These are phyloP conservation scores for Siniperca knerii DNA, from an alignment of 2,113 vertebrate species.

Conservation along the genomic window DNA sequence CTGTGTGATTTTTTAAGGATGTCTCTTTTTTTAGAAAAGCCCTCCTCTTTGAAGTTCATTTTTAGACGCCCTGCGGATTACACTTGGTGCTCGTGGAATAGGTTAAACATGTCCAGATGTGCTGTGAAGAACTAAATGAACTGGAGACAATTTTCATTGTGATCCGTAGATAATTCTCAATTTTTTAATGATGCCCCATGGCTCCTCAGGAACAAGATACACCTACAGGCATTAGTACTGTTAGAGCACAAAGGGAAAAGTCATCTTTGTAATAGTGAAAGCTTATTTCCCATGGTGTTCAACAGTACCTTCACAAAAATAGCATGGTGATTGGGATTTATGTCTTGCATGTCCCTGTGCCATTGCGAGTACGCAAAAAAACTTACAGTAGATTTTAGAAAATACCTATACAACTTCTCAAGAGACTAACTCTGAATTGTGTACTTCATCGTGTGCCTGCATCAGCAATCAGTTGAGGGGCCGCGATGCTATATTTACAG, in stretches of 20 bases:
- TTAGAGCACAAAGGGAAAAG: conserved; percentile 60
- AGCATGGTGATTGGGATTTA: conserved; percentile 38
- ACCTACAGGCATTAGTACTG: conserved; percentile 61
- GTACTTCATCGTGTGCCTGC: background rate
- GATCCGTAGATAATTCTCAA: conserved; percentile 69
- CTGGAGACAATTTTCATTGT: conserved; percentile 60
- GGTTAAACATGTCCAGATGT: conserved; percentile 75
- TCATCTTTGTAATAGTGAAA: conserved; percentile 63
- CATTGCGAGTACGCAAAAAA: conserved; percentile 35
- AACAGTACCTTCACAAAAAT: conserved; percentile 61
- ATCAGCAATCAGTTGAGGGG: background rate
- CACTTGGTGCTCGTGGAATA: conserved; percentile 61
- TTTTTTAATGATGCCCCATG: conserved; percentile 78
- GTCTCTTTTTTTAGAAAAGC: conserved; percentile 25
- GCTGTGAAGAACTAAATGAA: conserved; percentile 64
- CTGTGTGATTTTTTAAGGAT: conserved; percentile 41
- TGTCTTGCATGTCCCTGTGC: conserved; percentile 33
- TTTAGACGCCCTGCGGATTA: conserved; percentile 67
- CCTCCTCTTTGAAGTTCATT: conserved; percentile 69
- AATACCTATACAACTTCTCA: conserved; percentile 14
- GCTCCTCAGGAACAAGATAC: conserved; percentile 63
- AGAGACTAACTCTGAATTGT: background rate
- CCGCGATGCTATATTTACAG: background rate
- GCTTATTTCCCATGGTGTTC: conserved; percentile 65
- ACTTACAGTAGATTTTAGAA: conserved; percentile 46